A percentile compares a stretch with the other conserved stretches of the same genome.
These are phyloP conservation scores for Rhinolophus ferrumequinum DNA, from an alignment of 2,113 vertebrate species.

Conservation along the genomic window DNA sequence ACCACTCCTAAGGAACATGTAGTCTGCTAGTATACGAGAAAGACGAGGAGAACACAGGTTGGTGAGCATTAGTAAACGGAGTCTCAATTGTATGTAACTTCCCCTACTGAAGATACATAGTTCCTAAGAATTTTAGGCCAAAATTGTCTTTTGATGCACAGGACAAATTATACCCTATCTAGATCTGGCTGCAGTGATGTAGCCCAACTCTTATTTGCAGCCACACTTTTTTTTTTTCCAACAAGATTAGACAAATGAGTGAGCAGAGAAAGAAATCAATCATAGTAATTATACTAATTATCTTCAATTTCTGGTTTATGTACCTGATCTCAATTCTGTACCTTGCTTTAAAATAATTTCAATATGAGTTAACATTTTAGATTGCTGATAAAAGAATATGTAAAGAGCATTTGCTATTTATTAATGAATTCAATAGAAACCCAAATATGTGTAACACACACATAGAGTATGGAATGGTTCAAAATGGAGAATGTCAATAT, in stretches of 20 bases:
- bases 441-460: not conserved
- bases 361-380: not conserved
- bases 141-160: not conserved
- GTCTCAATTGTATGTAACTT: not conserved
- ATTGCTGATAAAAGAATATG: not conserved
- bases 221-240: not conserved
- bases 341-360: not conserved
- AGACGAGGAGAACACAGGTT: not conserved
- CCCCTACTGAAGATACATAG: not conserved
- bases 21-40: not conserved
- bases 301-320: slow-evolving; percentile 3
- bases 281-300: not conserved
- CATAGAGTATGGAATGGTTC: not conserved
- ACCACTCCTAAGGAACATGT: not conserved
- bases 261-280: not conserved
- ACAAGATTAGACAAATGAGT: not conserved
- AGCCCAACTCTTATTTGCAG: not conserved
- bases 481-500: not conserved
- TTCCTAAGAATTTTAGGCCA: not conserved
- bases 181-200: not conserved
- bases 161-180: not conserved
- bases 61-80: not conserved
- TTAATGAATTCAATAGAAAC: slow-evolving; percentile 6
- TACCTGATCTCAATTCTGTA: not conserved
- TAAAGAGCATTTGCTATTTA: not conserved